Base-by-base conservation (phyloP, 2,888 invertebrate genomes). In the Watsonalla cultraria region DNA sequence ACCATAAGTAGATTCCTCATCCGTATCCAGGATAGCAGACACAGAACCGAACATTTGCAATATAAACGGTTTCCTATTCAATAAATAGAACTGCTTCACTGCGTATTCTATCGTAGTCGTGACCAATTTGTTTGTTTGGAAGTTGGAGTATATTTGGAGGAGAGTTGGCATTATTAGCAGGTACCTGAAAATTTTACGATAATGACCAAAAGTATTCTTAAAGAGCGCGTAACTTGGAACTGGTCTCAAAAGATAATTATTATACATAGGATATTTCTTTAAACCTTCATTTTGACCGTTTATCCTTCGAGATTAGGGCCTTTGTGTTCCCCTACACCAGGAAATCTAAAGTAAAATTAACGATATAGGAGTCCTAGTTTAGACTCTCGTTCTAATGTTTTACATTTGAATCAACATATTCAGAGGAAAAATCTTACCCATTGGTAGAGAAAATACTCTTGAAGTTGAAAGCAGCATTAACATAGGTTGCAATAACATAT, bases 31-130 rank as follows among this genome's bases (percentile, higher is more conserved):
- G 76, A 99, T 97, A 1, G 98, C 97, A 0, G 99, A 99, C 0
- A 99, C 97, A 5, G 98, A 98, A 1, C 99, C 99, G 88, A 99
- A 99, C 98, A 99, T 98, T 93, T 99, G 99, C 52, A 99, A 91
- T 67, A 99, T 97, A 75, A 99, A 99, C 0, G 99, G 99, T 77
- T 99, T 99, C 51, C 99, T 93, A 78, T 99, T 99, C 82, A 99
- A 93, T 56, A 99, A 92, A 84, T 99, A 99, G 86, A 99, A 99
- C 79, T 99, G 99, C 76, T 99, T 98, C 11, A 99, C 99, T 0
- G 98, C 97, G 80, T 99, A 99, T 80, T 99, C 99, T 53, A 99
- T 97, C 0, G 99, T 98, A 0, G 97, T 96, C 6, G 97, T 97
- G 2, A 99, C 96, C 24, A 99, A 90, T 76, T 96, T 96, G 84